Conservation (phyloP, 2,888 invertebrate species). For the Xanthostigma xanthostigma region DNA sequence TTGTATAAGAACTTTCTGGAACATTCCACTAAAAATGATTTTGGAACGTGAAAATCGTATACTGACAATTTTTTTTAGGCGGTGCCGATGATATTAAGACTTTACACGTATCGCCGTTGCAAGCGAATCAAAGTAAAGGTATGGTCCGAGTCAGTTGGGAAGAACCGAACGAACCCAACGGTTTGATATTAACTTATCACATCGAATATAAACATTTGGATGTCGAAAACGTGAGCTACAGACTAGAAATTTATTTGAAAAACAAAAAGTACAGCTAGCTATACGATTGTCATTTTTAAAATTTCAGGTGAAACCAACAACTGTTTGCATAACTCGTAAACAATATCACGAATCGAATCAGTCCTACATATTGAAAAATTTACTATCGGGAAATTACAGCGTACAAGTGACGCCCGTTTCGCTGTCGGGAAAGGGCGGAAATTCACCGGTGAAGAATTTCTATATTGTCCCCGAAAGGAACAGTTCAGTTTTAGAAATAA, state of each 20-base stretch:
- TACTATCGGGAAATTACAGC: conserved; percentile 70
- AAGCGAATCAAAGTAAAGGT: conserved; percentile 28
- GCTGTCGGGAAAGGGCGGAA: conserved; percentile 55
- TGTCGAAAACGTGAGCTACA: conserved; percentile 41
- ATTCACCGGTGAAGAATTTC: conserved; percentile 39
- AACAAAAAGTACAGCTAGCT: not conserved
- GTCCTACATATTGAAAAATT: conserved; percentile 36
- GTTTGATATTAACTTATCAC: conserved; percentile 71
- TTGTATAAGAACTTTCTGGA: too few relatives aligned
- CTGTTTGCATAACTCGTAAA: conserved; percentile 51
- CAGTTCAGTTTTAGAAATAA: conserved; percentile 18
- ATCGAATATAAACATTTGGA: conserved; percentile 59
- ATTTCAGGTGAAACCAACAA: conserved; percentile 35
- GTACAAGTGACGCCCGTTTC: conserved; percentile 63
- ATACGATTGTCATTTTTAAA: conserved; percentile 10
- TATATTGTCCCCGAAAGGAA: conserved; percentile 39
- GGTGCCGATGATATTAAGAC: conserved; percentile 35
- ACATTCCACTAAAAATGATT: not conserved
- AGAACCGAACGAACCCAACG: conserved; percentile 73
- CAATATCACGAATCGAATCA: conserved; percentile 37
- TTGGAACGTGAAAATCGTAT: not conserved
- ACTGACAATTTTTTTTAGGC: conserved; percentile 4
- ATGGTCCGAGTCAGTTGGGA: conserved; percentile 62
- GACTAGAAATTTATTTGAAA: conserved; percentile 1
- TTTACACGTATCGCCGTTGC: conserved; percentile 30